Percentiles rank a stretch among this genome's conserved stretches.
phyloP scores from a whole-genome alignment of 1,140 invertebrate species.

The Cylas formicarius region DNA sequence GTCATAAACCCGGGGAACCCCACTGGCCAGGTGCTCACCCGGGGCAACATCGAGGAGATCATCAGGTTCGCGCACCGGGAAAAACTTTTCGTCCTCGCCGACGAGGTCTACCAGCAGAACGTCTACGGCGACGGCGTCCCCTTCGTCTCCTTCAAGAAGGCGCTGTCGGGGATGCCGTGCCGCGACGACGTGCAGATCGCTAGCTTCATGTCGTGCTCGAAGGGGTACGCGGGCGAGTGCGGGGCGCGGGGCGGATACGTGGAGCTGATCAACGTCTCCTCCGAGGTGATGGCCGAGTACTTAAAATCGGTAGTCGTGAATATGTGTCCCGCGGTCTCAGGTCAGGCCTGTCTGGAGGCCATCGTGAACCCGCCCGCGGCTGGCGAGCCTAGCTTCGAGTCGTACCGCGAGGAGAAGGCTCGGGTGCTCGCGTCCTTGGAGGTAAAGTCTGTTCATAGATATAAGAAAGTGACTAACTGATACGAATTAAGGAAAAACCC shows the following conservation, averaged over 20 bases:
- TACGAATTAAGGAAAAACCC: too few relatives aligned
- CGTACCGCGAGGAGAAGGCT: constrained; percentile 70
- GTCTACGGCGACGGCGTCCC: constrained; percentile 81
- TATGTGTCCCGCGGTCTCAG: constrained; percentile 85
- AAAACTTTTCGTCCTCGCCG: constrained; percentile 83
- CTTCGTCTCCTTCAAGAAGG: constrained; percentile 94
- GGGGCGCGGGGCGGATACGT: constrained; percentile 91
- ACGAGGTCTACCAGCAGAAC: constrained; percentile 96
- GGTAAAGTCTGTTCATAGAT: too few relatives aligned
- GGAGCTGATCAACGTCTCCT: constrained; percentile 83
- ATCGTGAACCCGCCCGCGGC: constrained; percentile 72
- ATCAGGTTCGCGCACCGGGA: constrained; percentile 89
- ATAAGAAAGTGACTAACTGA: too few relatives aligned
- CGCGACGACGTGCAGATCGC: constrained; percentile 78
- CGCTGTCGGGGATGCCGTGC: constrained; percentile 78
- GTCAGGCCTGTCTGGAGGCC: constrained; percentile 71
- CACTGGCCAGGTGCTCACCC: constrained; percentile 83
- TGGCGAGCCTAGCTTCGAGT: constrained; percentile 77
- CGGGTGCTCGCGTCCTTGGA: constrained; percentile 74
- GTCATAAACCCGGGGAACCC: constrained; percentile 99
- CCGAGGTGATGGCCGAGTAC: constrained; percentile 76
- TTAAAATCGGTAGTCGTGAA: constrained; percentile 92
- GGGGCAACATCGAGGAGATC: constrained; percentile 84
- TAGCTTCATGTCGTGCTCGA: constrained; percentile 94
- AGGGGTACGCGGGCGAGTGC: constrained; percentile 88